phyloP scores from a whole-genome alignment of 2,888 invertebrate species.

The Acheta domesticus region DNA sequence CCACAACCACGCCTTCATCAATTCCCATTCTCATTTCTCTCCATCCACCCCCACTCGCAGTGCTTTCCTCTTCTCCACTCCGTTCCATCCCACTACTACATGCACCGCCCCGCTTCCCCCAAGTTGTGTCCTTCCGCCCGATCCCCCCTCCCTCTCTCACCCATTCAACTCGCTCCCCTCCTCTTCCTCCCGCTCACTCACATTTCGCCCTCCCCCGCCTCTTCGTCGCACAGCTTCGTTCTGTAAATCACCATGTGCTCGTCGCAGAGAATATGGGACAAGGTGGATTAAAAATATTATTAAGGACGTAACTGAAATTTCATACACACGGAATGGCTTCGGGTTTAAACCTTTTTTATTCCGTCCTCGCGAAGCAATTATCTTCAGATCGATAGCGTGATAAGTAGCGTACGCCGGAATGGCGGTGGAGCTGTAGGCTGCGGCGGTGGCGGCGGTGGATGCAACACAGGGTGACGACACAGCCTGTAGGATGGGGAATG shows the following conservation, averaged over 20 bases:
- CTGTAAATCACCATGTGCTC: neutral
- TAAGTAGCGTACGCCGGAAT: neutral
- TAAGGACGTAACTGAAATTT: conserved; percentile 18
- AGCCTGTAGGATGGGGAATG: no score
- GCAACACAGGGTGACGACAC: no score
- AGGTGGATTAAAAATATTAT: conserved; percentile 3
- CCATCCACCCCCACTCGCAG: no score
- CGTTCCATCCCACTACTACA: no score
- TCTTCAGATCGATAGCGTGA: neutral
- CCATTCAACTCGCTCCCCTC: neutral
- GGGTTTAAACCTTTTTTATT: neutral
- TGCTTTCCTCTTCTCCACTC: no score
- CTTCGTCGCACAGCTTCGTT: neutral
- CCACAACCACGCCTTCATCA: no score
- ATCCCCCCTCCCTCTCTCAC: no score
- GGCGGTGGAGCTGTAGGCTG: neutral
- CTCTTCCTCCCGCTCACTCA: neutral
- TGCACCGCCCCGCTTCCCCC: no score
- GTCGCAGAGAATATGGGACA: neutral
- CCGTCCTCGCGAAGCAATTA: neutral
- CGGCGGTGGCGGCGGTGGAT: neutral
- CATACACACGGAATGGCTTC: neutral
- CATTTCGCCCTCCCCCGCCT: neutral
- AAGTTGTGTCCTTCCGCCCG: no score
- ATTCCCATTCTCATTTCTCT: no score